A percentile compares a stretch with the other conserved stretches of the same genome.
Evolutionary conservation across 2,888 invertebrate species (phyloP).

Genomic region (Synanthedon tipuliformis): DNA sequence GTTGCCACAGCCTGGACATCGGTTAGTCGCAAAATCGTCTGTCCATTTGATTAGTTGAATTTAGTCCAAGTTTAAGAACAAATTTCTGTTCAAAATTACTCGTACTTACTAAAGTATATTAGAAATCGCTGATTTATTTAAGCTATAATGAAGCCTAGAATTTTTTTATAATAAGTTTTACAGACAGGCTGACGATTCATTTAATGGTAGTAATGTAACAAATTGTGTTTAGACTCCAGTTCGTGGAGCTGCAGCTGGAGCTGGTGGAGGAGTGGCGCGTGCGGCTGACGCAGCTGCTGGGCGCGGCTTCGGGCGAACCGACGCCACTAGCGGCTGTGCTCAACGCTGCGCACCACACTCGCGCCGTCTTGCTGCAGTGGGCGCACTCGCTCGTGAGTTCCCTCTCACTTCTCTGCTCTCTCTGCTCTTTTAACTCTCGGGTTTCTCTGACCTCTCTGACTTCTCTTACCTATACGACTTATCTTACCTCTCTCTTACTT

Average conservation of each 20-base stretch:
- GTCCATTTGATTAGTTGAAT: too few relatives aligned
- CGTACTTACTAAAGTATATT: too few relatives aligned
- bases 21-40: conserved; percentile 39
- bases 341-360: conserved; percentile 55
- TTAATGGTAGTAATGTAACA: neutral
- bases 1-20: conserved; percentile 86
- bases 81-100: too few relatives aligned
- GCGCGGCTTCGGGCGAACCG: conserved; percentile 40
- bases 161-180: neutral
- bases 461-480: too few relatives aligned
- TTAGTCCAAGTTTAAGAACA: too few relatives aligned
- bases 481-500: too few relatives aligned
- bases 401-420: too few relatives aligned
- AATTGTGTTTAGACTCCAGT: conserved; percentile 73
- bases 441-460: too few relatives aligned
- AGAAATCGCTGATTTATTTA: too few relatives aligned
- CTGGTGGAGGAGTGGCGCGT: conserved; percentile 91
- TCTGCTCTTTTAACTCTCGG: too few relatives aligned
- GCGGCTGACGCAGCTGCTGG: conserved; percentile 82
- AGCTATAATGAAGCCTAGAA: too few relatives aligned
- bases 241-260: conserved; percentile 89
- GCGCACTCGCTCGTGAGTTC: conserved; percentile 49
- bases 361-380: conserved; percentile 56
- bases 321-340: conserved; percentile 72
- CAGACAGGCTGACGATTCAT: too few relatives aligned